Evolutionary conservation across 2,888 invertebrate genomes (phyloP), one percentile per base, ranked within the genome.

Genomic region (Callosobruchus maculatus): DNA sequence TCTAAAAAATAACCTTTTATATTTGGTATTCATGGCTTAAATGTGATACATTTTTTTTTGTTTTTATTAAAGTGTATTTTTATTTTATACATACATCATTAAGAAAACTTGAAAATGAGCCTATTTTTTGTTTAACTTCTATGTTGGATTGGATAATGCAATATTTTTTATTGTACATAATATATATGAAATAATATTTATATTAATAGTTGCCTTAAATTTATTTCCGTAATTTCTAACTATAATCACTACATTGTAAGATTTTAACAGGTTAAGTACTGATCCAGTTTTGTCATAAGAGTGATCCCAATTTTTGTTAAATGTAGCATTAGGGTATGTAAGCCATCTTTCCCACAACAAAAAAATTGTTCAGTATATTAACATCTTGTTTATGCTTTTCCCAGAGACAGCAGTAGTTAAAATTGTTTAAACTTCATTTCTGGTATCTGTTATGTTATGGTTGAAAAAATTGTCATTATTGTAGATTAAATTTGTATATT

Each of bases 191-290:
- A 72, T 73, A 49, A 49, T 76, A 77, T 76, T 78, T 78, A 77
- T 78, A 78, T 78, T 76, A n/a, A 75, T 76, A 78, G 77, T 76
- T 77, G 78, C 77, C 77, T 78, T 76, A 75, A 76, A 74, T 71
- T 75, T 75, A 74, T 74, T 73, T 76, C 71, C 74, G 26, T 74
- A 73, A 74, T 76, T 74, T 74, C 73, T 73, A 74, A 70, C 49
- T 49, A 18, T 49, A 49, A 49, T 49, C 49, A 49, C 49, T 71
- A 22, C 69, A 74, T 49, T 18, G 49, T 49, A 49, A 49, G 49
- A 18, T 49, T 49, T 49, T 49, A 18, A 49, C 49, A 49, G 4
- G 3, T 18, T 49, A 49, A 18, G 49, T 49, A 49, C 13, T 49
- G 49, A 49, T 7, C 1, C 49, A 18, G 18, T 49, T 49, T 13